These are phyloP conservation scores for Salminus brasiliensis DNA, from an alignment of 2,113 vertebrate genomes.

Conservation along the genomic window DNA sequence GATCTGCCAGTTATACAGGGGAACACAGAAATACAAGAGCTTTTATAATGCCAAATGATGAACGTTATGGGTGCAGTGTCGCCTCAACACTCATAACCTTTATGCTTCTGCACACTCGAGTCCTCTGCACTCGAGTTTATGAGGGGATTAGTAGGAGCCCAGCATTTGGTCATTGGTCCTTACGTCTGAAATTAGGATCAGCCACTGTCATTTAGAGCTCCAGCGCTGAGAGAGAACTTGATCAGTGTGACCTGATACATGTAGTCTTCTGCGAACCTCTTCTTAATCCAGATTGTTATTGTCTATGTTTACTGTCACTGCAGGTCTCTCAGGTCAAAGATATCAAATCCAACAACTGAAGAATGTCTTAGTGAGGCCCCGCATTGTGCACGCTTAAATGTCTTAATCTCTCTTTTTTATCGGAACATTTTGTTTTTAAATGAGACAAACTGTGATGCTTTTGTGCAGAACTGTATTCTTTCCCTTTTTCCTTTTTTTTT, in stretches of 20 bases:
- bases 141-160: conserved; percentile 11
- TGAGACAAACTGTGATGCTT: conserved; percentile 71
- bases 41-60: background rate
- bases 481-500: too few species aligned
- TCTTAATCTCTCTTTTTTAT: conserved; percentile 75
- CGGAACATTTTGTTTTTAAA: conserved; percentile 63
- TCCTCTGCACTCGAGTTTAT: conserved; percentile 4
- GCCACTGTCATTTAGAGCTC: conserved; percentile 10
- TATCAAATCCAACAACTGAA: conserved; percentile 65
- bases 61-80: background rate
- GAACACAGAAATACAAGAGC: background rate
- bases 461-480: conserved; percentile 52
- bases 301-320: conserved; percentile 59
- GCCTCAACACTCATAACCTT: conserved; percentile 5
- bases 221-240: conserved; percentile 25
- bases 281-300: conserved; percentile 53
- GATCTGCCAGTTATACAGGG: background rate
- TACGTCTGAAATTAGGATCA: conserved; percentile 21
- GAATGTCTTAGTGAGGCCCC: conserved; percentile 75
- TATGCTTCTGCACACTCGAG: background rate
- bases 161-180: background rate
- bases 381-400: conserved; percentile 67
- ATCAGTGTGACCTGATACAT: conserved; percentile 33
- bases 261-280: conserved; percentile 45
- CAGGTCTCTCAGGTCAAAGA: conserved; percentile 71